Evolutionary conservation across 92 coral and sea anemone species (phyloP), one percentile per base, ranked within the genome.

Genomic region (Phymanthus crucifer): DNA sequence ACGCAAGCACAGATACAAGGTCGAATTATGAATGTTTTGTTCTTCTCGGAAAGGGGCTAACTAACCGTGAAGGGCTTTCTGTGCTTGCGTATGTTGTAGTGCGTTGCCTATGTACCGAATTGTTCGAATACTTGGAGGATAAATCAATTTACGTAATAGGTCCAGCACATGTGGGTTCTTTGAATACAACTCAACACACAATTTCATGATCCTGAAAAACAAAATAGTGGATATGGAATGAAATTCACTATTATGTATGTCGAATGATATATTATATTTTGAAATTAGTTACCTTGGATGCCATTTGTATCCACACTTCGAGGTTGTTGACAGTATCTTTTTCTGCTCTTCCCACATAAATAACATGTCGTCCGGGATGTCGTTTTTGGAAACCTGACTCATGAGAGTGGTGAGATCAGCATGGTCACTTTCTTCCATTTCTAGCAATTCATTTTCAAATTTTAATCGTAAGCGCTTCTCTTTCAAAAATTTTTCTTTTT

Each of bases 261-360:
- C 57, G 5, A 13, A 50, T 50, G 5, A 50, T 50, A 3, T 50
- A 11, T 3, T 7, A 38, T 3, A 37, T 3, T 37, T 3, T 37
- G 40, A 37, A 37, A 37, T 37, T 38, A 38, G 9, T 12, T 73
- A 73, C 77, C 38, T 73, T 43, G 77, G 77, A 40, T 73, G 77
- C 77, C 77, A 73, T 21, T 64, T n/a, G 26, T 57, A 34, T 26
- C 54, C 43, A 3, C 57, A 32, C 23, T 73, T 73, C 6, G 64
- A 17, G 6, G 0, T 48, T 38, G 40, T 37, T 3, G 40, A 3
- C 32, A 73, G 27, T 8, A 75, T 75, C 33, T 31, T 5, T 33
- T 75, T 16, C 24, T 75, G 80, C 23, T 75, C 18, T 52, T 75
- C 69, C 80, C 79, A 75, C 21, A 75, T 29, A 2, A 75, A 1